Evolutionary conservation across 2,888 invertebrate genomes (phyloP).

Genomic region (Lacanobia oleracea): DNA sequence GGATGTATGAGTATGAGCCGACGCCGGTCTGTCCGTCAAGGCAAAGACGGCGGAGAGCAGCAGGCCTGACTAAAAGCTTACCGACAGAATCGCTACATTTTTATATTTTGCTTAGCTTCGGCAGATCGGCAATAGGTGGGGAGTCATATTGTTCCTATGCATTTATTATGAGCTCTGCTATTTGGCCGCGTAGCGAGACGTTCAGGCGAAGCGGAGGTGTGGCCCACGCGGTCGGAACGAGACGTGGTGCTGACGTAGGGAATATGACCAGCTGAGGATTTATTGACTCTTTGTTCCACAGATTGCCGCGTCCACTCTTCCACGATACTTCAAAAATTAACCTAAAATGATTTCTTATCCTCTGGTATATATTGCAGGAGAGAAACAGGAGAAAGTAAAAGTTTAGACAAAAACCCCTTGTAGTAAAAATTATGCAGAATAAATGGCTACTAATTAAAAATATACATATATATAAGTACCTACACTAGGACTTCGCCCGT

Average conservation of each 20-base stretch:
- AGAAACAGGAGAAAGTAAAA: no score
- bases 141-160: slow-evolving; percentile 54
- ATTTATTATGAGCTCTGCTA: slow-evolving; percentile 53
- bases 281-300: not conserved
- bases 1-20: slow-evolving; percentile 50
- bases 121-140: slow-evolving; percentile 51
- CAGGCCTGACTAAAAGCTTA: slow-evolving; percentile 61
- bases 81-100: slow-evolving; percentile 51
- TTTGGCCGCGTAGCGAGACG: slow-evolving; percentile 38
- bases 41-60: slow-evolving; percentile 54
- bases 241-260: slow-evolving; percentile 31
- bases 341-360: not conserved
- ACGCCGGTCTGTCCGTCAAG: slow-evolving; percentile 54
- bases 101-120: slow-evolving; percentile 53
- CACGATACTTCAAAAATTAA: not conserved
- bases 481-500: no score
- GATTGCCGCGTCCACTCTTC: not conserved
- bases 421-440: no score
- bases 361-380: no score
- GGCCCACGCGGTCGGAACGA: slow-evolving; percentile 13
- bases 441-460: no score
- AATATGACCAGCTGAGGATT: slow-evolving; percentile 22
- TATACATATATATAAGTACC: no score
- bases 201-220: slow-evolving; percentile 42
- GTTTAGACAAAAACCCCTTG: no score